Base-by-base conservation (phyloP, 1,140 invertebrate species). In the Nautilus pompilius region DNA sequence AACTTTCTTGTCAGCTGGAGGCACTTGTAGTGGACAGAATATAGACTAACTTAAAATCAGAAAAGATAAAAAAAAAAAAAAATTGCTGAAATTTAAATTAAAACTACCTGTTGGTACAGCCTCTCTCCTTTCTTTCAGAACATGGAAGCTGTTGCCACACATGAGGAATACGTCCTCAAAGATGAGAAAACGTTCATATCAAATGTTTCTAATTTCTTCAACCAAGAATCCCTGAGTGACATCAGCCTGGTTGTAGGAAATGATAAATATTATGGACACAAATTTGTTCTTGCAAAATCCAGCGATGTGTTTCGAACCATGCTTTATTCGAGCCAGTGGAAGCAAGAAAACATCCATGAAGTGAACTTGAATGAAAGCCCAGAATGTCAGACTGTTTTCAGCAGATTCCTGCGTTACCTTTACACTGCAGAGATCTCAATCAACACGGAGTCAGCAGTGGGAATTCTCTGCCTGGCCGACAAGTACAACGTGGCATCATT, bases 401-500 rank as follows among this genome's bases (percentile, higher is more conserved):
- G 79, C 57, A 64, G 67, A n/a, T 83, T 83, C 66, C 68, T 83
- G 10, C 67, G 65, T 20, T 83, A 77, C 68, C 65, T 83, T 29
- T 83, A 83, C 69, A 81, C 80, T 22, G 81, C 79, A 6, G 76
- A 80, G 62, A 70, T 83, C 1, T 60, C 63, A n/a, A 70, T 83
- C 33, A 73, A 62, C 28, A 69, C 71, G 28, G 74, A 78, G 6
- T 73, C 72, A 17, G 75, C 77, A 28, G 74, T 81, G 0, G 81
- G 81, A 8, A 78, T 83, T 56, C 66, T 83, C n/a, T 83, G 80
- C 62, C 68, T 83, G 26, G 81, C 81, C 17, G 81, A 83, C 64
- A 83, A 83, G 60, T 83, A 83, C 67, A 75, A 79, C 61, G 81
- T 83, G 3, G 63, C 65, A n/a, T 80, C 81, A 24, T 66, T 83